Percentiles rank a stretch among this genome's conserved stretches.
Conservation (phyloP, 2,888 invertebrate species). For the Zhengitettix transpicula region DNA sequence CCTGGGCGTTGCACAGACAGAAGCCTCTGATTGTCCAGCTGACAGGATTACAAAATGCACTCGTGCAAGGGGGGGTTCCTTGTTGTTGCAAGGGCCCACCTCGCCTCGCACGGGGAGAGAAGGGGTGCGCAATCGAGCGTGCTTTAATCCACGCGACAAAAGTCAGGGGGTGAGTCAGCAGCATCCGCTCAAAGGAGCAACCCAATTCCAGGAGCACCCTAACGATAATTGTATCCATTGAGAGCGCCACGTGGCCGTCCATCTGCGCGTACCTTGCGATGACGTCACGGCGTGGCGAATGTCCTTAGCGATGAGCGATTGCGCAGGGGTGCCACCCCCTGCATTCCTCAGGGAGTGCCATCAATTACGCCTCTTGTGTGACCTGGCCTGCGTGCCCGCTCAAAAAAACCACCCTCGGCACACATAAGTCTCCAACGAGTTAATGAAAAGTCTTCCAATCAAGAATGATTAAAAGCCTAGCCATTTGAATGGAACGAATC, state of each 20-base stretch:
- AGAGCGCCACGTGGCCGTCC: not conserved
- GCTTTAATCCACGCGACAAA: slow-evolving; percentile 15
- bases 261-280: not conserved
- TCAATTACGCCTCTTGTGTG: no score
- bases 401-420: no score
- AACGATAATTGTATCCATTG: not conserved
- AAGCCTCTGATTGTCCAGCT: not conserved
- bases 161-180: slow-evolving; percentile 12
- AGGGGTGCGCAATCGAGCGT: slow-evolving; percentile 6
- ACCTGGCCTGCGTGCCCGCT: no score
- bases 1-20: not conserved
- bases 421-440: no score
- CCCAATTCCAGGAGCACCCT: not conserved
- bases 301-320: no score
- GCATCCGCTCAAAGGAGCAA: slow-evolving; percentile 2
- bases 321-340: no score
- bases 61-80: no score
- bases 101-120: not conserved
- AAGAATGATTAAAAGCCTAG: no score
- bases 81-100: not conserved
- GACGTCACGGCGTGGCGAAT: no score
- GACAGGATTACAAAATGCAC: not conserved
- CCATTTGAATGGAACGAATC: no score
- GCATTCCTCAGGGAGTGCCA: no score
- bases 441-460: no score